These are phyloP conservation scores for Apis dorsata DNA, from an alignment of 1,140 invertebrate genomes.

Conservation along the genomic window DNA sequence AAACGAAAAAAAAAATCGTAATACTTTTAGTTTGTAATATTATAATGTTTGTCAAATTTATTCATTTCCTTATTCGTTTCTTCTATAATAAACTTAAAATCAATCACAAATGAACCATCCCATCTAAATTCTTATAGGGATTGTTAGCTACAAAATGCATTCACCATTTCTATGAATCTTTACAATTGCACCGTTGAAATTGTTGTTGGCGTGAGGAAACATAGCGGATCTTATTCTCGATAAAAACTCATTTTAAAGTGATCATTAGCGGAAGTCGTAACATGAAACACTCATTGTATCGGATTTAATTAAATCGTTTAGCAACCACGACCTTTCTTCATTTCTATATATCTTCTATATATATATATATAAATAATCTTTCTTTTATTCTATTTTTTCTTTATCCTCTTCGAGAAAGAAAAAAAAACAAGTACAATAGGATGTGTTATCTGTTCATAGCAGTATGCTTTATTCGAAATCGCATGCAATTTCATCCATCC, in stretches of 20 bases:
- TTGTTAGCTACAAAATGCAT: neutral
- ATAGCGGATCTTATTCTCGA: neutral
- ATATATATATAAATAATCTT: neutral
- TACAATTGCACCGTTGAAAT: neutral
- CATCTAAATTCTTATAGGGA: neutral
- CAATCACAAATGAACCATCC: neutral
- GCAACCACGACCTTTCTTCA: neutral
- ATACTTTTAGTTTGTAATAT: no score
- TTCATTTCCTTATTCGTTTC: neutral
- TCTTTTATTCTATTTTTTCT: neutral
- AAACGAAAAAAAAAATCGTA: no score
- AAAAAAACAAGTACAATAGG: no score
- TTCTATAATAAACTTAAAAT: neutral
- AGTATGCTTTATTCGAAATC: neutral
- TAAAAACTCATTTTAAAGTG: neutral
- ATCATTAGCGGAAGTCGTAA: no score
- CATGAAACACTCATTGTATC: neutral
- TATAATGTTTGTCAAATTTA: no score
- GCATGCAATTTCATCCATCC: neutral
- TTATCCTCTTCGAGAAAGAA: no score
- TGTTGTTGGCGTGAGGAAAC: neutral
- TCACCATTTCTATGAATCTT: no score
- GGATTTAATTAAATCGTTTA: slow-evolving; percentile 52
- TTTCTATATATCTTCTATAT: neutral
- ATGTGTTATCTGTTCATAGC: neutral